These are phyloP conservation scores for Peromyscus leucopus DNA, from an alignment of 2,113 vertebrate species.

Conservation along the genomic window DNA sequence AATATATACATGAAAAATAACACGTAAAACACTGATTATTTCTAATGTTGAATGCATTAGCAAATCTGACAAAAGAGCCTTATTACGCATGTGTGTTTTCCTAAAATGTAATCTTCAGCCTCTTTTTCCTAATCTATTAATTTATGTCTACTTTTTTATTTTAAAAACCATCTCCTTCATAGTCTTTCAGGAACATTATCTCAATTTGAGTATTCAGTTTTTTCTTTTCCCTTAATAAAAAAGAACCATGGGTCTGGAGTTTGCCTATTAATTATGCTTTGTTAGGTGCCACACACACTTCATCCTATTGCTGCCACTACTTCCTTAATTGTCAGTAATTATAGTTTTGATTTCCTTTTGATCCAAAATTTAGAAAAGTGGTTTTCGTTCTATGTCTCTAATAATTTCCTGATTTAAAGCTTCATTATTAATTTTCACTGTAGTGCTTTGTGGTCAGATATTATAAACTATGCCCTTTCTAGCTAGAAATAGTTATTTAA, in stretches of 20 bases:
- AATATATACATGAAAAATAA: constrained; percentile 36
- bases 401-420: constrained; percentile 56
- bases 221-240: constrained; percentile 2
- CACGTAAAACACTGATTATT: constrained; percentile 31
- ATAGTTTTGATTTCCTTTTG: constrained; percentile 58
- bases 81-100: neutral
- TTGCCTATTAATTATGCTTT: constrained; percentile 13
- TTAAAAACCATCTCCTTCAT: constrained; percentile 31
- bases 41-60: constrained; percentile 9
- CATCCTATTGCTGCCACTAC: neutral
- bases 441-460: constrained; percentile 58
- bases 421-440: constrained; percentile 68
- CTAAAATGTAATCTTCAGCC: neutral
- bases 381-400: constrained; percentile 55
- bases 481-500: constrained; percentile 65
- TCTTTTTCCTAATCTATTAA: neutral
- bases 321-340: constrained; percentile 62
- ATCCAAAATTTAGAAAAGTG: constrained; percentile 50
- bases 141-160: neutral
- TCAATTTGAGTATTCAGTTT: neutral
- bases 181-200: constrained; percentile 2
- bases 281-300: neutral
- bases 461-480: constrained; percentile 51
- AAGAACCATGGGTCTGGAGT: constrained; percentile 13
- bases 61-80: constrained; percentile 16